These are phyloP conservation scores for Dendrolimus houi DNA, from an alignment of 2,888 invertebrate genomes.

Conservation along the genomic window DNA sequence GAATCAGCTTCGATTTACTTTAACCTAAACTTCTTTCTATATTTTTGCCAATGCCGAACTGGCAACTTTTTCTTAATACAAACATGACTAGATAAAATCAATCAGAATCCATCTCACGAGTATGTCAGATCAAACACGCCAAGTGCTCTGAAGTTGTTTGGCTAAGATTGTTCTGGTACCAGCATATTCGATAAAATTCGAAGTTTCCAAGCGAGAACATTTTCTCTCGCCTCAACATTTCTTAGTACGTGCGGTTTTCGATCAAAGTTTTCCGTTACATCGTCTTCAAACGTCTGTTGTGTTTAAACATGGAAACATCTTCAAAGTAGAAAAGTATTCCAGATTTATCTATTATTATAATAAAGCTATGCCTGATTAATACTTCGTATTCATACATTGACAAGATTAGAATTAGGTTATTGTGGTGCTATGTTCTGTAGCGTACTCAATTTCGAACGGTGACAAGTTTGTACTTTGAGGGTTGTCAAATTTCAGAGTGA, in stretches of 20 bases:
- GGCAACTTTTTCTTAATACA: constrained; percentile 36
- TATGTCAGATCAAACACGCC: constrained; percentile 46
- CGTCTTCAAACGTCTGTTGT: constrained; percentile 33
- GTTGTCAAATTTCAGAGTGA: too few relatives aligned
- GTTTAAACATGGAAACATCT: constrained; percentile 20
- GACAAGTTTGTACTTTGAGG: too few relatives aligned
- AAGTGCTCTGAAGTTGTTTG: constrained; percentile 54
- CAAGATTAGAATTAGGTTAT: too few relatives aligned
- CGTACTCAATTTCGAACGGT: too few relatives aligned
- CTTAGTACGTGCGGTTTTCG: constrained; percentile 59
- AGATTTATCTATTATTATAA: too few relatives aligned
- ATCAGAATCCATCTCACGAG: constrained; percentile 55
- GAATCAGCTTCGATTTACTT: too few relatives aligned
- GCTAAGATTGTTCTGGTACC: constrained; percentile 38
- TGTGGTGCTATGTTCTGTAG: too few relatives aligned
- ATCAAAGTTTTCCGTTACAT: constrained; percentile 63
- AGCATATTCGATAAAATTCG: constrained; percentile 61
- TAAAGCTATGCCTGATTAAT: neutral
- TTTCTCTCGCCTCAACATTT: constrained; percentile 47
- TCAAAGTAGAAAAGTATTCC: constrained; percentile 2
- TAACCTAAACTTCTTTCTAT: too few relatives aligned
- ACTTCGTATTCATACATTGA: too few relatives aligned
- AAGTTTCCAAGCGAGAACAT: constrained; percentile 28
- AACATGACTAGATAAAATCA: constrained; percentile 52
- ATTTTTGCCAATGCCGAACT: constrained; percentile 11